Conservation (phyloP, 2,888 invertebrate genomes). For the Ephialtes manifestator region DNA sequence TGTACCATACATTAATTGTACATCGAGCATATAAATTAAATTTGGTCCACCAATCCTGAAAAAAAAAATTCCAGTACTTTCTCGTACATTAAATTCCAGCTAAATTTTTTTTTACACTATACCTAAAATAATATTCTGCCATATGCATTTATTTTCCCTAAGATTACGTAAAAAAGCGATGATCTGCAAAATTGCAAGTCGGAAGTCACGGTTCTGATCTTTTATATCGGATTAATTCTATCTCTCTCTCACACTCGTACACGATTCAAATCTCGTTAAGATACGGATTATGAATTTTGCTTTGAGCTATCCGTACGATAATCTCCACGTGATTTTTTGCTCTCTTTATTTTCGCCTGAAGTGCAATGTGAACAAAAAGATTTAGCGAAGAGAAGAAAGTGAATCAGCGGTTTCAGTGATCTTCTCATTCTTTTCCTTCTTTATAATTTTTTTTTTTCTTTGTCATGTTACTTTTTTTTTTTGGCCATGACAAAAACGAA, state of each 20-base stretch:
- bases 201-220: too few relatives aligned
- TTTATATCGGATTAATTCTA: too few relatives aligned
- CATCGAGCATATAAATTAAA: too few relatives aligned
- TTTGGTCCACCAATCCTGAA: too few relatives aligned
- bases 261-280: not conserved
- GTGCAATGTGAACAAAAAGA: slow-evolving; percentile 9
- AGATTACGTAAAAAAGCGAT: too few relatives aligned
- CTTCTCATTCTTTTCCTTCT: slow-evolving; percentile 15
- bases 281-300: not conserved
- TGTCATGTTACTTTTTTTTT: slow-evolving; percentile 31
- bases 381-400: slow-evolving; percentile 53
- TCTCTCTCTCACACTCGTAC: not conserved
- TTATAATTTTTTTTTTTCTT: slow-evolving; percentile 26
- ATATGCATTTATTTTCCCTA: too few relatives aligned
- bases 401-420: slow-evolving; percentile 32
- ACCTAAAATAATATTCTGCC: too few relatives aligned
- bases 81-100: too few relatives aligned
- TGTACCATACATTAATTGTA: too few relatives aligned
- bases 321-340: not conserved
- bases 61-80: too few relatives aligned
- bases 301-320: not conserved
- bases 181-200: too few relatives aligned
- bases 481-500: slow-evolving; percentile 25
- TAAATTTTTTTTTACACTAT: too few relatives aligned
- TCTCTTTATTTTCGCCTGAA: not conserved